Evolutionary conservation across 2,113 vertebrate genomes (phyloP).

Genomic region (Clupea harengus): DNA sequence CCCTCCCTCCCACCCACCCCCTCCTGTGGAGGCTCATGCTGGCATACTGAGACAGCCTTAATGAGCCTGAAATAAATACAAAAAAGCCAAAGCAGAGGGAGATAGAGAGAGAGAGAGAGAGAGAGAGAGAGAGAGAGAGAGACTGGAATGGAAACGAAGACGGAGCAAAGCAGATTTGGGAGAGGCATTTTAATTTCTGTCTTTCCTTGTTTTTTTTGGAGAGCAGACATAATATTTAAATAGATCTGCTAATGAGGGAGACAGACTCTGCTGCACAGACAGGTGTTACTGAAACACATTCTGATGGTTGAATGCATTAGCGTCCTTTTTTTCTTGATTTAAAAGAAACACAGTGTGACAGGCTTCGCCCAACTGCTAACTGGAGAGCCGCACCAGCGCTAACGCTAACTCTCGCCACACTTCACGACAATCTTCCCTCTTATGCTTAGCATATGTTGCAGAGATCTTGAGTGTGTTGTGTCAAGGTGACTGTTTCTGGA

Average conservation of each 20-base stretch:
- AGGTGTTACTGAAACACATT: slow-evolving; percentile 7
- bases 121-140: background rate
- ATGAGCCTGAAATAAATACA: background rate
- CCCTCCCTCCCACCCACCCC: background rate
- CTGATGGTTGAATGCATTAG: background rate
- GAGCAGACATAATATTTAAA: slow-evolving; percentile 19
- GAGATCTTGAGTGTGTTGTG: background rate
- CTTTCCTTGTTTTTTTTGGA: slow-evolving; percentile 44
- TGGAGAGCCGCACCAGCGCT: background rate
- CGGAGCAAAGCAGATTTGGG: background rate
- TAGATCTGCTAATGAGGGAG: slow-evolving; percentile 28
- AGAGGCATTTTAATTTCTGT: slow-evolving; percentile 38
- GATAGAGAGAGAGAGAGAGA: background rate
- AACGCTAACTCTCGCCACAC: background rate
- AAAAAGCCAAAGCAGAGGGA: background rate
- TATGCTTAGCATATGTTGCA: background rate
- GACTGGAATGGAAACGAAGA: background rate
- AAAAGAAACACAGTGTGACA: background rate
- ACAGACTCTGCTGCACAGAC: slow-evolving; percentile 37
- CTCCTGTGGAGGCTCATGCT: slow-evolving; percentile 5
- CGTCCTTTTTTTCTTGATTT: background rate
- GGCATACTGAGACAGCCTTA: background rate
- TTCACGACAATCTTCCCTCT: background rate
- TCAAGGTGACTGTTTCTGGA: background rate
- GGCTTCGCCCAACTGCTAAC: background rate